These are phyloP conservation scores for Parus major DNA, from an alignment of 2,113 vertebrate genomes.

Conservation along the genomic window DNA sequence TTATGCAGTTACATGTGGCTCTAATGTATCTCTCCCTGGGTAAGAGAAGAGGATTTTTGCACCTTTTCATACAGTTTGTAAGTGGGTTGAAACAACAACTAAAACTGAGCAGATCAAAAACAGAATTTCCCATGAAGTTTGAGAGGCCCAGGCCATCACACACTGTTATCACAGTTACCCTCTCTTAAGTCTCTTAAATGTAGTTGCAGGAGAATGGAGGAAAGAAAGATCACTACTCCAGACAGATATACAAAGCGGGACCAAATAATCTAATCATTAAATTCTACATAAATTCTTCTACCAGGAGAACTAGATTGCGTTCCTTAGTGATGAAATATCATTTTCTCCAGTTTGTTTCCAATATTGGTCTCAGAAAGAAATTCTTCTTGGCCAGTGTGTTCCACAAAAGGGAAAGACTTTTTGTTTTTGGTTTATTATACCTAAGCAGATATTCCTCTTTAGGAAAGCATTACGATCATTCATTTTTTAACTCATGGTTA, in stretches of 20 bases:
- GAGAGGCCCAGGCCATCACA: background rate
- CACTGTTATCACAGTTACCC: background rate
- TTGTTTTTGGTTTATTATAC: background rate
- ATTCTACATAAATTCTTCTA: background rate
- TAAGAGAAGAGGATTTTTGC: background rate
- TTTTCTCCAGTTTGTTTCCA: background rate
- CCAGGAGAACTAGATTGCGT: background rate
- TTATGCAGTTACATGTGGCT: background rate
- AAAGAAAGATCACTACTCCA: background rate
- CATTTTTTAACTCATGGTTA: background rate
- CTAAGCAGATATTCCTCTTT: background rate
- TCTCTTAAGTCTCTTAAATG: background rate
- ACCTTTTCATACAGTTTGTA: background rate
- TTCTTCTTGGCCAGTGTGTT: background rate
- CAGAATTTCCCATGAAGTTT: background rate
- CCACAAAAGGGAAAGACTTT: background rate
- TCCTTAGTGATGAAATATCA: background rate
- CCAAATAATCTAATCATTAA: background rate
- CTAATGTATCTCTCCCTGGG: background rate
- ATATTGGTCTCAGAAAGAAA: background rate
- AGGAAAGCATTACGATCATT: background rate
- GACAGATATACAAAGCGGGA: background rate
- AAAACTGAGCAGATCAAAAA: background rate
- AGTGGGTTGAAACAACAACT: fast-evolving
- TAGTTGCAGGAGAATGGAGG: background rate